These are phyloP conservation scores for Phortica magna DNA, from an alignment of 2,888 invertebrate species.

Conservation along the genomic window DNA sequence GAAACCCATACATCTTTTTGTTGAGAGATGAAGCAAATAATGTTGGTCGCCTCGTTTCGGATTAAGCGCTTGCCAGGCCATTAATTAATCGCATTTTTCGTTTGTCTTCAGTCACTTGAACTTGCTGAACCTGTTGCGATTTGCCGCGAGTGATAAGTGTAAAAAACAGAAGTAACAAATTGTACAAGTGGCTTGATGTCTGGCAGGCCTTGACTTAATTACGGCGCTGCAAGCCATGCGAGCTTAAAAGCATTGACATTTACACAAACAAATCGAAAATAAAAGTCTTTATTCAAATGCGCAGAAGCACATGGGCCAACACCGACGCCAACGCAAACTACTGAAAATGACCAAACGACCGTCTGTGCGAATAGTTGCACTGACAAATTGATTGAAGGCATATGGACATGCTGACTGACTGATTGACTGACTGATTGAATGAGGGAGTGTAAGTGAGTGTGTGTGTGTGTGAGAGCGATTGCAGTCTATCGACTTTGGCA, in stretches of 20 bases:
- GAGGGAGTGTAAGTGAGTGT: neutral
- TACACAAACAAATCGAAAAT: conserved; percentile 3
- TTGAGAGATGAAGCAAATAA: neutral
- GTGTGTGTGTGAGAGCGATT: neutral
- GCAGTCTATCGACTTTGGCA: conserved; percentile 24
- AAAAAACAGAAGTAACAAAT: neutral
- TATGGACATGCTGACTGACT: neutral
- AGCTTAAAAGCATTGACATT: conserved; percentile 24
- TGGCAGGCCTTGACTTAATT: conserved; percentile 27
- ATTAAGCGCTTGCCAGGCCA: too few relatives aligned
- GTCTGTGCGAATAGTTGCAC: neutral
- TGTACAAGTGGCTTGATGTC: neutral
- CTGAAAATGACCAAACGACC: neutral
- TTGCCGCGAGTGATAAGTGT: neutral
- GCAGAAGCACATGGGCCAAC: neutral
- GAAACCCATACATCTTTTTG: too few relatives aligned
- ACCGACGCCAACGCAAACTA: neutral
- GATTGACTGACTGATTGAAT: neutral
- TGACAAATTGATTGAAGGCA: conserved; percentile 2
- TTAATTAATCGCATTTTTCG: too few relatives aligned
- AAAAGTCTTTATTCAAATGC: neutral
- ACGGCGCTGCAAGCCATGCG: neutral
- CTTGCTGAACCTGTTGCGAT: conserved; percentile 2
- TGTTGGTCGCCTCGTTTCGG: too few relatives aligned
- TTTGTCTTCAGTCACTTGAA: too few relatives aligned